Percentiles rank a stretch among this genome's conserved stretches.
phyloP scores from a whole-genome alignment of 92 coral and sea anemone species.

The Parazoanthus swiftii region DNA sequence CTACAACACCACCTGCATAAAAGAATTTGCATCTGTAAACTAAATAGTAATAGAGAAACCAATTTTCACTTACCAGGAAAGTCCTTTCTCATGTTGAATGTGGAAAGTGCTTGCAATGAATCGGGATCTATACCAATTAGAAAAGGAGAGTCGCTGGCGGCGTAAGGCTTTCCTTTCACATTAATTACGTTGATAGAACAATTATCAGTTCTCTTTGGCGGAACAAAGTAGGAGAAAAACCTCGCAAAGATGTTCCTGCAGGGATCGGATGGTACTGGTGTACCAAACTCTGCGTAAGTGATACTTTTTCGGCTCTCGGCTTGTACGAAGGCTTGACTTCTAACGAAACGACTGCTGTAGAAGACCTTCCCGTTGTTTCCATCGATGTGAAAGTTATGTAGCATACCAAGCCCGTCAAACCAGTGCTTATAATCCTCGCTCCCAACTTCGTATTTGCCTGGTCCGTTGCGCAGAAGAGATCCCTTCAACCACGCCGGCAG shows the following conservation, averaged over 20 bases:
- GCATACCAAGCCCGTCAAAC: constrained; percentile 95
- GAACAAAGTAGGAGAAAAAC: constrained; percentile 90
- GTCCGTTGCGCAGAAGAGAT: constrained; percentile 89
- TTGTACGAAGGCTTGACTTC: constrained; percentile 83
- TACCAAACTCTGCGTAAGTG: constrained; percentile 92
- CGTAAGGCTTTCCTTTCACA: constrained; percentile 81
- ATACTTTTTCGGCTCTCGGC: constrained; percentile 78
- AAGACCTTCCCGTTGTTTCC: constrained; percentile 77
- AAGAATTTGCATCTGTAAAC: no score
- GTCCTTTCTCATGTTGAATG: constrained; percentile 82
- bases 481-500: constrained; percentile 94
- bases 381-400: constrained; percentile 82
- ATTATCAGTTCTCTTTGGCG: constrained; percentile 93
- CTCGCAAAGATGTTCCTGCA: constrained; percentile 94
- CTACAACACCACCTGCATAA: no score
- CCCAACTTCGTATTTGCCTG: constrained; percentile 94
- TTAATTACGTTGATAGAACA: constrained; percentile 73
- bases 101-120: constrained; percentile 64
- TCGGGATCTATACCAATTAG: constrained; percentile 76
- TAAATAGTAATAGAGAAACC: not conserved
- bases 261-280: constrained; percentile 93
- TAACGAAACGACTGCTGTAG: constrained; percentile 80
- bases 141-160: constrained; percentile 94
- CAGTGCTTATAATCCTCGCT: constrained; percentile 88
- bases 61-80: constrained; percentile 64